phyloP scores from a whole-genome alignment of 2,113 vertebrate genomes.

The Crotalus horridus region DNA sequence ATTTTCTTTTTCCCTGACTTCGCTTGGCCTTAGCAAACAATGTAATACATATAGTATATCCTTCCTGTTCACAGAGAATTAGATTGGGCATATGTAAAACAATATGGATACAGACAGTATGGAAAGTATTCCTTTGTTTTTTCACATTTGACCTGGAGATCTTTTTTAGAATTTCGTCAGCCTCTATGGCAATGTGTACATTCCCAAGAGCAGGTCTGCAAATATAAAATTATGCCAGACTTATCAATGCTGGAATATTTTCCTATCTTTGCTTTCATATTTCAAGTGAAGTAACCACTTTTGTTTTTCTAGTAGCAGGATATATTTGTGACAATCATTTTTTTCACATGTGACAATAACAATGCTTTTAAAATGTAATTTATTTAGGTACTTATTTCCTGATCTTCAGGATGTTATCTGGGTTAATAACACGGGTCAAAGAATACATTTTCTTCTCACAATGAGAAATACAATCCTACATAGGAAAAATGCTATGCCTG shows the following conservation, averaged over 20 bases:
- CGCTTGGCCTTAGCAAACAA: slow-evolving; percentile 46
- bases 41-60: slow-evolving; percentile 48
- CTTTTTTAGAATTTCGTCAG: not conserved
- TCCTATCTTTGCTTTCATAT: not conserved
- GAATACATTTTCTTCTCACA: not conserved
- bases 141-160: not conserved
- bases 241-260: not conserved
- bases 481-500: not conserved
- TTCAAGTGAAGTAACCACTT: not conserved
- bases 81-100: slow-evolving; percentile 48
- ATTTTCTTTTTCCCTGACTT: slow-evolving; percentile 15
- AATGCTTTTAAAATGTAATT: not conserved
- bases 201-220: not conserved
- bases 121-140: slow-evolving; percentile 20
- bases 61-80: slow-evolving; percentile 55
- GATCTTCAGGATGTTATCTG: not conserved
- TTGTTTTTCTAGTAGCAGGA: not conserved
- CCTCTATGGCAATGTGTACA: too few relatives aligned
- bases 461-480: not conserved
- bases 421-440: too few relatives aligned
- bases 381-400: not conserved
- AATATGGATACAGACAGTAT: fast-evolving
- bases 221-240: not conserved
- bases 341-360: not conserved
- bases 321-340: not conserved